Percentiles rank a stretch among this genome's conserved stretches.
These are phyloP conservation scores for Tromatobia lineatoria DNA, from an alignment of 2,888 invertebrate genomes.

Conservation along the genomic window DNA sequence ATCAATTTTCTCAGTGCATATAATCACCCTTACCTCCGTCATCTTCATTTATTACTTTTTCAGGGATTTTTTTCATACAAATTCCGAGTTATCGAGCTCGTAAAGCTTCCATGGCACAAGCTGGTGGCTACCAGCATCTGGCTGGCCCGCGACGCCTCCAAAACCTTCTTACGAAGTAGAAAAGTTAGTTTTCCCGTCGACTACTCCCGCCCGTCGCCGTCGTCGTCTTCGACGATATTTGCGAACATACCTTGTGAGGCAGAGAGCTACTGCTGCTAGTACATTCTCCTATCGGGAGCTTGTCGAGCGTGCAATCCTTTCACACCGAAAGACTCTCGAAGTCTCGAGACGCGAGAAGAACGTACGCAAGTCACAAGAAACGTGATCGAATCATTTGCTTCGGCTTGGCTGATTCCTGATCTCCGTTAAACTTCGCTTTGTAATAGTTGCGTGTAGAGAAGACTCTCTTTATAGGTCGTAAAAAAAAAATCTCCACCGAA, in stretches of 20 bases:
- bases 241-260: conserved; percentile 58
- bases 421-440: conserved; percentile 31
- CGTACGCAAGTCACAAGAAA: conserved; percentile 41
- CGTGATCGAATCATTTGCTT: conserved; percentile 46
- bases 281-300: not conserved
- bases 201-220: conserved; percentile 61
- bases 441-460: not conserved
- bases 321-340: conserved; percentile 1
- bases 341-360: conserved; percentile 14
- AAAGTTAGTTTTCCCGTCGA: conserved; percentile 70
- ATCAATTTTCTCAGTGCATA: not conserved
- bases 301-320: conserved; percentile 13
- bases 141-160: conserved; percentile 39
- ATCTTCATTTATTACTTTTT: conserved; percentile 60
- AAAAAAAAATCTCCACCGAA: not conserved
- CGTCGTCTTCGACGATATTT: conserved; percentile 71
- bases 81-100: conserved; percentile 67
- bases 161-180: conserved; percentile 67
- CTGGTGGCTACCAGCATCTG: conserved; percentile 42
- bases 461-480: not conserved
- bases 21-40: conserved; percentile 11
- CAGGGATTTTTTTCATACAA: conserved; percentile 57
- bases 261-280: conserved; percentile 20
- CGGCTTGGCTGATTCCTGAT: conserved; percentile 39
- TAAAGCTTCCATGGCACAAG: conserved; percentile 64